phyloP scores from a whole-genome alignment of 2,888 invertebrate genomes.

The Gibbula magus region DNA sequence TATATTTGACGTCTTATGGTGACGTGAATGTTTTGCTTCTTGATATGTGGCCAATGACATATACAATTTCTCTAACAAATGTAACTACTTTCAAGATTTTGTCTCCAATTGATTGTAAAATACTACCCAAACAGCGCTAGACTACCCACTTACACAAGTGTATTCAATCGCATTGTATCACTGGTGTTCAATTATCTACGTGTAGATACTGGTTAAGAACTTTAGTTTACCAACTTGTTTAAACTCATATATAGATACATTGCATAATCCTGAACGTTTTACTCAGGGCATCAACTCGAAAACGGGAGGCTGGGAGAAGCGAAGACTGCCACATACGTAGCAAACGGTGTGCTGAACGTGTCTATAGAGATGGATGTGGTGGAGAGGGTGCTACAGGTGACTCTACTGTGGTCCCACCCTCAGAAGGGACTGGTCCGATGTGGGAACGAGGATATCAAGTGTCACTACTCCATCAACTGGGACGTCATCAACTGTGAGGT shows the following conservation, averaged over 20 bases:
- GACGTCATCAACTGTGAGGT: conserved; percentile 49
- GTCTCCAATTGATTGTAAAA: neutral
- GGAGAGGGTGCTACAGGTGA: conserved; percentile 31
- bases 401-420: conserved; percentile 39
- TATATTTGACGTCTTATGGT: too few relatives aligned
- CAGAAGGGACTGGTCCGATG: neutral
- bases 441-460: neutral
- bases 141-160: neutral
- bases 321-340: conserved; percentile 23
- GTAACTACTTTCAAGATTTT: neutral
- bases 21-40: too few relatives aligned
- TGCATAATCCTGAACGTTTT: neutral
- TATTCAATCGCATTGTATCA: neutral
- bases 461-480: conserved; percentile 42
- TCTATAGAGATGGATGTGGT: conserved; percentile 31
- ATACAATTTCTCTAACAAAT: too few relatives aligned
- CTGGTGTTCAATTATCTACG: neutral
- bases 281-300: neutral
- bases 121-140: neutral
- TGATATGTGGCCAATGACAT: too few relatives aligned
- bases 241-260: neutral
- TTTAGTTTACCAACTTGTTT: neutral
- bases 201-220: neutral
- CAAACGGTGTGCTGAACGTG: conserved; percentile 35
- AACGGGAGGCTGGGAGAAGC: neutral